These are phyloP conservation scores for Meganola albula DNA, from an alignment of 2,888 invertebrate species.

Conservation along the genomic window DNA sequence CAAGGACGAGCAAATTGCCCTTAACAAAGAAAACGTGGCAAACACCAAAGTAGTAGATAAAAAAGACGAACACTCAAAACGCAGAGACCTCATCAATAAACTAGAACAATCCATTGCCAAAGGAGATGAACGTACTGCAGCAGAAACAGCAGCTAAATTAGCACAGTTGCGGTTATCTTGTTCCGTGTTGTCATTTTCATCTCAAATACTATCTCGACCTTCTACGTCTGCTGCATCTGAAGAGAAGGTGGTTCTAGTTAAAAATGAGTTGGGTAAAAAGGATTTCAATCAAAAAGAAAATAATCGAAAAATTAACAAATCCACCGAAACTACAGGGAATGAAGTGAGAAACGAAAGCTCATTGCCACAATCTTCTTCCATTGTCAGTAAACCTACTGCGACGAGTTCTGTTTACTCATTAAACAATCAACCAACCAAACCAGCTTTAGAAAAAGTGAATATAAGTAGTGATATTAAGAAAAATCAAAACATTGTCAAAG, in stretches of 20 bases:
- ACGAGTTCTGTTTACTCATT: slow-evolving; percentile 1
- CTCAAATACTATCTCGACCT: slow-evolving; percentile 53
- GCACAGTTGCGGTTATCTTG: slow-evolving; percentile 87
- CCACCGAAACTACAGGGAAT: not conserved
- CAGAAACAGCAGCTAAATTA: slow-evolving; percentile 85
- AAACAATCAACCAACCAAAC: too few relatives aligned
- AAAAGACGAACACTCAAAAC: slow-evolving; percentile 47
- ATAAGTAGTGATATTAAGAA: too few relatives aligned
- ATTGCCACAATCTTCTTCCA: slow-evolving; percentile 8
- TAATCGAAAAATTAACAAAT: not conserved
- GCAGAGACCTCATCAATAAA: slow-evolving; percentile 78
- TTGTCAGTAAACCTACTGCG: not conserved
- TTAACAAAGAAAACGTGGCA: too few relatives aligned
- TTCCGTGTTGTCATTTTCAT: slow-evolving; percentile 76
- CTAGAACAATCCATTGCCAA: slow-evolving; percentile 87
- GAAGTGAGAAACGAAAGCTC: slow-evolving; percentile 6
- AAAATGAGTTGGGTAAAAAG: too few relatives aligned
- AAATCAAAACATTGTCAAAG: too few relatives aligned
- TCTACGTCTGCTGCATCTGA: slow-evolving; percentile 26
- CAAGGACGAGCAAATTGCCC: too few relatives aligned
- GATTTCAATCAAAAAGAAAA: too few relatives aligned
- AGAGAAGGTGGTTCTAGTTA: too few relatives aligned
- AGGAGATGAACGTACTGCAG: slow-evolving; percentile 86
- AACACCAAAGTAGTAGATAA: slow-evolving; percentile 18
- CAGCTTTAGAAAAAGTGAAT: too few relatives aligned